Percentiles rank a stretch among this genome's conserved stretches.
Conservation (phyloP, 2,797 vertebrate genomes). For the Rhabdomys pumilio region DNA sequence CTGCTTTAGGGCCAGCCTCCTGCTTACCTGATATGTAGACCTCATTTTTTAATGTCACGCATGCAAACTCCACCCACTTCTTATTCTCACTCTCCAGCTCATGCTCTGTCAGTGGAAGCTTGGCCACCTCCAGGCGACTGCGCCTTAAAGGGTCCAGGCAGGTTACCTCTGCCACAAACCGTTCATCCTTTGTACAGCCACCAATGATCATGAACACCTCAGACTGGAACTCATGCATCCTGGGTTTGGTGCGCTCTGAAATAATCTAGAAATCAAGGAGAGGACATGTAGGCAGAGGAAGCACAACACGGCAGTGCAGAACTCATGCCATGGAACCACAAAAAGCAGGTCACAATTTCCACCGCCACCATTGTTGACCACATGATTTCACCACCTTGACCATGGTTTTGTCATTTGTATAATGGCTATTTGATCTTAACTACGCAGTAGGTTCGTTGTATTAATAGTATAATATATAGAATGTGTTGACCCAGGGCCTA, state of each 20-base stretch:
- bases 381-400: neutral
- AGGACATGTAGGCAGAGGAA: neutral
- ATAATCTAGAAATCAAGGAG: conserved; percentile 92
- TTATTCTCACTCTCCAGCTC: conserved; percentile 94
- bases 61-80: conserved; percentile 99
- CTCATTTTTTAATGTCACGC: conserved; percentile 97
- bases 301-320: neutral
- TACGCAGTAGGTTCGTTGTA: neutral
- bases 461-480: neutral
- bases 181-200: conserved; percentile 98
- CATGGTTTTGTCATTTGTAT: neutral
- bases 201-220: conserved; percentile 99
- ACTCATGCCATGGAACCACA: neutral
- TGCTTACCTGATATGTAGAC: conserved; percentile 97
- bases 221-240: conserved; percentile 95
- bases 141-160: conserved; percentile 97
- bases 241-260: conserved; percentile 97
- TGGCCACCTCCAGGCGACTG: conserved; percentile 97
- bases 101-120: conserved; percentile 94
- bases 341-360: neutral
- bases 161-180: conserved; percentile 97
- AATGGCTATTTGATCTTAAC: neutral
- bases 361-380: neutral
- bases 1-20: neutral
- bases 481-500: neutral